A percentile compares a stretch with the other conserved stretches of the same genome.
phyloP scores from a whole-genome alignment of 1,140 invertebrate species.

The Stegodyphus mimosarum region DNA sequence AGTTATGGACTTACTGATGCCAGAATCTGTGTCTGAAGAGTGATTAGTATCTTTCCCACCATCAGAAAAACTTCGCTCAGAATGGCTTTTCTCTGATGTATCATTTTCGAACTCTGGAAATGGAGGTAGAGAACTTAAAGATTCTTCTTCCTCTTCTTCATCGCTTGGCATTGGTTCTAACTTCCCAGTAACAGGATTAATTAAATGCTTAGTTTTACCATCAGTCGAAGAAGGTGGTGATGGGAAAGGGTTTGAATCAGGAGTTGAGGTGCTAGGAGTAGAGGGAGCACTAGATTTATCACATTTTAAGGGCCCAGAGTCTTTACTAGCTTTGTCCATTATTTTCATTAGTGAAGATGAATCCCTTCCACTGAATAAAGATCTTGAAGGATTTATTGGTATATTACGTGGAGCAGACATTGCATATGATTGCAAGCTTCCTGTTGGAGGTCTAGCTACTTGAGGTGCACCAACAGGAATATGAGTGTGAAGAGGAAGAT shows the following conservation, averaged over 20 bases:
- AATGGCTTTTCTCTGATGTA: conserved; percentile 59
- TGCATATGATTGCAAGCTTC: conserved; percentile 37
- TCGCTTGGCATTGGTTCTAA: conserved; percentile 80
- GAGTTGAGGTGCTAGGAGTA: conserved; percentile 53
- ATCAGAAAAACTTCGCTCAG: conserved; percentile 60
- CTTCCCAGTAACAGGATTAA: conserved; percentile 88
- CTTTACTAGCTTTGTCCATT: conserved; percentile 44
- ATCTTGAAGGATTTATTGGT: conserved; percentile 31
- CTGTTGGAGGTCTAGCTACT: conserved; percentile 33
- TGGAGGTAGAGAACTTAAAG: conserved; percentile 57
- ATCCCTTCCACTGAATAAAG: conserved; percentile 29
- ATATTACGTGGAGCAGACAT: conserved; percentile 53
- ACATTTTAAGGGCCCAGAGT: conserved; percentile 12
- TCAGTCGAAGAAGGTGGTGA: conserved; percentile 69
- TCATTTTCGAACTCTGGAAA: conserved; percentile 61
- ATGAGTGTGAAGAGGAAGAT: conserved; percentile 52
- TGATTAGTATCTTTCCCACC: conserved; percentile 58
- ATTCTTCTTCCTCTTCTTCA: conserved; percentile 64
- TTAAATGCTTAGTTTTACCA: conserved; percentile 77
- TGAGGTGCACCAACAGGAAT: conserved; percentile 56
- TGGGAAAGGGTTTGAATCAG: conserved; percentile 62
- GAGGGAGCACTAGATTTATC: conserved; percentile 47
- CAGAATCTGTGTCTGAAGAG: conserved; percentile 62
- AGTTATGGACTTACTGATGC: conserved; percentile 61
- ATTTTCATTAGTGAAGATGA: conserved; percentile 18